Conservation (phyloP, 1,140 invertebrate species). For the Drosophila pectinifera region DNA sequence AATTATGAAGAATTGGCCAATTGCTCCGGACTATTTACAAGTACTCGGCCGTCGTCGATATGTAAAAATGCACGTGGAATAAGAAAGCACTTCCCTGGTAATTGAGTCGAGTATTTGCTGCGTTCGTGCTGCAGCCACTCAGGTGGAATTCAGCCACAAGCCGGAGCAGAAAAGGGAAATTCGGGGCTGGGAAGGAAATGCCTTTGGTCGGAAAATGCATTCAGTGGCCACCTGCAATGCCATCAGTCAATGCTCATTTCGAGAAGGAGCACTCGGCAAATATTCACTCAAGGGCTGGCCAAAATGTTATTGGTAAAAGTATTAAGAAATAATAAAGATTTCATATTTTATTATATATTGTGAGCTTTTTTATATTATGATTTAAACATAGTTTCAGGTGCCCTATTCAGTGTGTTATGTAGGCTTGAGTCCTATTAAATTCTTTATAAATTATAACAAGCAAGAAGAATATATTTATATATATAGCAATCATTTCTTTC, state of each 20-base stretch:
- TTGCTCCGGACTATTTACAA: constrained; percentile 42
- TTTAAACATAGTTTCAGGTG: not conserved
- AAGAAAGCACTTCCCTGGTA: constrained; percentile 27
- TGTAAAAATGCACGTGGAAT: constrained; percentile 11
- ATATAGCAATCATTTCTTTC: constrained; percentile 3
- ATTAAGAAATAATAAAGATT: not conserved
- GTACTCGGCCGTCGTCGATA: constrained; percentile 2
- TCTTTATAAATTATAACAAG: not conserved
- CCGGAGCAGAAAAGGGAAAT: constrained; percentile 19
- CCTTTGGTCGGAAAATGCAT: constrained; percentile 41
- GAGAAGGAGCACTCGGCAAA: constrained; percentile 17
- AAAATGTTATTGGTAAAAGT: constrained; percentile 11
- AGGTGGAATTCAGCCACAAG: constrained; percentile 41
- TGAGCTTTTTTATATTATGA: too few relatives aligned
- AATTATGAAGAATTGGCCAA: constrained; percentile 41
- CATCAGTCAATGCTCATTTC: constrained; percentile 61
- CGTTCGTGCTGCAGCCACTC: constrained; percentile 11
- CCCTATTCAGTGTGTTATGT: not conserved
- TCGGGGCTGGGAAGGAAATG: constrained; percentile 30
- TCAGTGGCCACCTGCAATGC: constrained; percentile 49
- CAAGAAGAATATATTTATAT: too few relatives aligned
- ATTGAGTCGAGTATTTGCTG: constrained; percentile 40
- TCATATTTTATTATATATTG: too few relatives aligned
- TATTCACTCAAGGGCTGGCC: not conserved
- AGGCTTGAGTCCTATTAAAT: not conserved